Base-by-base conservation (phyloP, 2,888 invertebrate genomes). In the Megalurothrips usitatus region DNA sequence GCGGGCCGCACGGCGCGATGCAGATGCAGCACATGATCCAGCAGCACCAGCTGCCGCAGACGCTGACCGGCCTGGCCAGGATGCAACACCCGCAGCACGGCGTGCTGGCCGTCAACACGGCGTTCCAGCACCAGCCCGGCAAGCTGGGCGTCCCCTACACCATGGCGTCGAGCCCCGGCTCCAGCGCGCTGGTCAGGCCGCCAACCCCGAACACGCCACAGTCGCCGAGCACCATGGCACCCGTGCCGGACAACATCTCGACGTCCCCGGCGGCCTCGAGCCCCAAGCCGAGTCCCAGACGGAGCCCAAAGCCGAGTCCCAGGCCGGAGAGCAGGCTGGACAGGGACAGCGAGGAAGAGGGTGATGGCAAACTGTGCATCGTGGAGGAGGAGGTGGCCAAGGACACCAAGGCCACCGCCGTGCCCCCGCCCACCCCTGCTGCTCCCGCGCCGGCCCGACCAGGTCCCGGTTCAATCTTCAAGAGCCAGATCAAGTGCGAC, bases 121-220 rank as follows among this genome's bases (percentile, higher is more conserved):
- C 68, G n/a, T 68, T 68, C 68, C n/a, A 58, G 34, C 34, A 43
- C 34, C 34, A 52, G 52, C 14, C 52, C 10, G 52, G 52, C 9
- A 68, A 68, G 68, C n/a, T 68, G n/a, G 3, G 3, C 34, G 34
- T 43, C 34, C 68, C 68, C 9, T 68, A 23, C 68, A 6, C 68
- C 23, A 68, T 68, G 68, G 68, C 68, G 68, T 68, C 68, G 68
- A 68, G 68, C 23, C 52, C 68, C 68, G 68, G 4, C 47, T 23
- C 75, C 26, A 80, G 63, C 43, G 43, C 81, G 17, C 14, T 79
- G 75, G 48, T 23, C 63, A 75, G 47, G 78, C 49, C 81, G 19
- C 78, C 81, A 26, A 81, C 81, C 43, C 19, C 75, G 0, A 28
- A 75, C 43, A 26, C 80, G 75, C 80, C 78, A 0, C 34, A 12